phyloP scores from a whole-genome alignment of 2,113 vertebrate genomes.

The Hemicordylus capensis region DNA sequence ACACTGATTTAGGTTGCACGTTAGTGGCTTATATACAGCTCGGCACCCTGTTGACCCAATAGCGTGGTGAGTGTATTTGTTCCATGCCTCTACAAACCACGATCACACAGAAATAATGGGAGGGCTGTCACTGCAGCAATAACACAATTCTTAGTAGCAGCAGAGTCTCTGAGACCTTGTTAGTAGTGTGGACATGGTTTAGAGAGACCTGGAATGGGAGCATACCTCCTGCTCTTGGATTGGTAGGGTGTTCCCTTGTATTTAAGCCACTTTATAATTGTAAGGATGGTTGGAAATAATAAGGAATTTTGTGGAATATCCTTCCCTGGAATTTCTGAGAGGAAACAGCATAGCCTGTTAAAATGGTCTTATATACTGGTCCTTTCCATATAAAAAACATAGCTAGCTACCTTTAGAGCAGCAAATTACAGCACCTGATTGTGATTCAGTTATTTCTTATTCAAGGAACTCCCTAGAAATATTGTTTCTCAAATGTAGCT shows the following conservation, averaged over 20 bases:
- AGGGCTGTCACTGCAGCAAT: too few relatives aligned
- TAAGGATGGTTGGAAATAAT: not conserved
- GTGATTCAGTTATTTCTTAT: constrained; percentile 39
- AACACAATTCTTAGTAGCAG: too few relatives aligned
- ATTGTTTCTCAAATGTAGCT: constrained; percentile 17
- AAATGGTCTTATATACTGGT: not conserved
- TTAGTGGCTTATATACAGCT: too few relatives aligned
- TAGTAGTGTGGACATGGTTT: too few relatives aligned
- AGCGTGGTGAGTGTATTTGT: too few relatives aligned
- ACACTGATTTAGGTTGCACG: not conserved
- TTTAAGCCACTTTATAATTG: not conserved
- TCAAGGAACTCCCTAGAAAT: constrained; percentile 18
- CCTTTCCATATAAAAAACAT: not conserved
- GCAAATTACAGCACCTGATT: not conserved
- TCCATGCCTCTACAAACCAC: too few relatives aligned
- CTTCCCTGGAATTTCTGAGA: not conserved
- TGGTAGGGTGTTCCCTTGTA: too few relatives aligned
- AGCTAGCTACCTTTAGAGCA: not conserved
- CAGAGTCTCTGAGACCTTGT: too few relatives aligned
- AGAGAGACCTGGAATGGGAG: too few relatives aligned
- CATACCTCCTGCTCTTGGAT: too few relatives aligned
- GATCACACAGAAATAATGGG: too few relatives aligned
- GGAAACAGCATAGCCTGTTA: not conserved
- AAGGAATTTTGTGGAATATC: not conserved
- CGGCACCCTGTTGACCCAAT: too few relatives aligned